Base-by-base conservation (phyloP, 2,113 vertebrate species). In the Callithrix jacchus region DNA sequence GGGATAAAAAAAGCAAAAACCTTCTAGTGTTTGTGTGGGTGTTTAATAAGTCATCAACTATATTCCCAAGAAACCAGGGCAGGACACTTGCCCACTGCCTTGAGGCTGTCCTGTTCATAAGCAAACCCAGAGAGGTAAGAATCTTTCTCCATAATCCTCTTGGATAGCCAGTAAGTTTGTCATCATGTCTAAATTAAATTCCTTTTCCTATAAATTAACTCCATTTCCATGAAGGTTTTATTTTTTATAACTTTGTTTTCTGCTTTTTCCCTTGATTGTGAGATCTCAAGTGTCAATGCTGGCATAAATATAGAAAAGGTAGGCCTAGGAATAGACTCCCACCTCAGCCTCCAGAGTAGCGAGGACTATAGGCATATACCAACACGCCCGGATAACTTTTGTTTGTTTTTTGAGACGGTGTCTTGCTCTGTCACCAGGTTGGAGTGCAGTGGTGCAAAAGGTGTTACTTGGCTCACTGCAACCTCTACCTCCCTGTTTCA, bases 181-280 rank as follows among this genome's bases (percentile, higher is more conserved):
- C 52, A 79, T 96, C 89, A 71, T 32, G 52, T 73, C 71, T 96
- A 86, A 96, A 88, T 92, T 58, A 95, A 90, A 14, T 86, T 96
- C 45, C 14, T 54, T 92, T 96, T 25, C 40, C 61, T 87, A 64
- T 86, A 94, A 91, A 58, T 80, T 52, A 84, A 83, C 45, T 37
- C 80, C 40, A 70, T 85, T 79, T 94, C 40, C n/a, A 92, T 40
- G n/a, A 49, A 49, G 17, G 14, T 86, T 93, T 87, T 52, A 45
- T 89, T 88, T 92, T 91, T 70, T 49, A 42, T 25, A 66, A 85
- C 58, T 49, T 89, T 81, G 20, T 25, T 92, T 74, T 81, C 17
- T 23, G 7, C 18, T 6, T 89, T n/a, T 71, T 10, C 25, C 8
- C 23, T 47, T 80, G 47, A n/a, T 56, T 32, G 73, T 58, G 23